phyloP scores from a whole-genome alignment of 2,888 invertebrate species.

The Eupithecia abbreviata region DNA sequence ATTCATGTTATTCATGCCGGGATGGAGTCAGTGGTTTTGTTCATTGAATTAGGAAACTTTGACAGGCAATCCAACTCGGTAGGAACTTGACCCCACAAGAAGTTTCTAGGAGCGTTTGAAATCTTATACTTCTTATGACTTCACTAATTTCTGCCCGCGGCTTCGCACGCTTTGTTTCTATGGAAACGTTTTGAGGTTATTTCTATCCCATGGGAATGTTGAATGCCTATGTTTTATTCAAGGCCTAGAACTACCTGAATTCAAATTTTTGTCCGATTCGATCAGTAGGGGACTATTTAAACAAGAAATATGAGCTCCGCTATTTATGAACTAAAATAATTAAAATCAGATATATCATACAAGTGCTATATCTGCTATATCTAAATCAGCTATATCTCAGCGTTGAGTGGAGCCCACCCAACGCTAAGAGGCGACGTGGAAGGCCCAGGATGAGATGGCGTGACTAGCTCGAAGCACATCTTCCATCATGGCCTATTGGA shows the following conservation, averaged over 20 bases:
- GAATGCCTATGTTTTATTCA: no score
- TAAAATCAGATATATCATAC: neutral
- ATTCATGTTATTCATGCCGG: constrained; percentile 41
- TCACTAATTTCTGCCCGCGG: neutral
- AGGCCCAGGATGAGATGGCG: no score
- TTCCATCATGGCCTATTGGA: no score
- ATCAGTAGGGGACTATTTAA: neutral
- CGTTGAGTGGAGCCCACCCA: no score
- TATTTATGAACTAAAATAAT: neutral
- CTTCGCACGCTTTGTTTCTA: no score
- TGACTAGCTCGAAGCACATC: no score
- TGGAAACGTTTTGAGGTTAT: no score
- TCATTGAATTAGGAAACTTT: constrained; percentile 45
- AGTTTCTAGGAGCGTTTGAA: constrained; percentile 17
- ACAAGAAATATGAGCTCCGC: neutral
- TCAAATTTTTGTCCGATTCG: neutral
- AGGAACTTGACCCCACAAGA: constrained; percentile 3
- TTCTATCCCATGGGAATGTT: no score
- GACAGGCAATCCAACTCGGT: constrained; percentile 53
- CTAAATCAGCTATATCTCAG: no score
- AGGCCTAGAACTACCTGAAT: no score
- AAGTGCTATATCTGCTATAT: neutral
- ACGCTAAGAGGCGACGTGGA: no score
- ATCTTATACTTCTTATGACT: neutral
- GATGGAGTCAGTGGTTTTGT: constrained; percentile 13